Evolutionary conservation across 2,888 invertebrate species (phyloP), one percentile per base, ranked within the genome.

Genomic region (Pristionchus entomophagus): DNA sequence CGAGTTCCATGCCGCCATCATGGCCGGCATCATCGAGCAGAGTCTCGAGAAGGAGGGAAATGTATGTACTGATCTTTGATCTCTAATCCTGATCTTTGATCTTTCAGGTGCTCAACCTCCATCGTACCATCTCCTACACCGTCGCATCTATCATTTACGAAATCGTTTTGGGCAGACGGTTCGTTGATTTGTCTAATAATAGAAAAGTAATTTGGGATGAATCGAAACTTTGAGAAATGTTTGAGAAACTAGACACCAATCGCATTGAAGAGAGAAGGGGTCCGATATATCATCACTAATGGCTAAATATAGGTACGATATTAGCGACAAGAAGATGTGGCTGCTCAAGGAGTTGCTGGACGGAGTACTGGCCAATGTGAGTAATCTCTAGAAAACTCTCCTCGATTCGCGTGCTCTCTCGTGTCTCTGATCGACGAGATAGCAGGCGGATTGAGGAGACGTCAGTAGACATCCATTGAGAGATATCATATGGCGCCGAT

Each of bases 101-200:
- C 41, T n/a, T n/a, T 73, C 41, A 78, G 77, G 26, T 85, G 4
- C 5, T 78, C 62, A 45, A 85, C 62, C 81, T 91, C 41, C 89
- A 89, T 49, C 86, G 89, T 4, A 88, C 89, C 6, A 80, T 93
- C 1, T 88, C 91, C 56, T 89, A 89, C 81, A 90, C 91, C 29
- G 91, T 93, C 12, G 93, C 91, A n/a, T 92, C 93, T 82, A 91
- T 93, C 73, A 93, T 94, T 51, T 91, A 93, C 86, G 89, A 91
- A 32, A 87, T 93, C 86, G 91, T 93, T 12, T 89, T 93, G 81
- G 93, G 93, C 26, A 88, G 89, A 26, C 86, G 87, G 80, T 92
- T 88, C 86, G 87, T 87, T 19, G n/a, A n/a, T n/a, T 89, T 3
- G 8, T 17, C 3, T n/a, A 26, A 51, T 19, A 0, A 26, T 32